Conservation (phyloP, 2,888 invertebrate genomes). For the Leistus spinibarbis region DNA sequence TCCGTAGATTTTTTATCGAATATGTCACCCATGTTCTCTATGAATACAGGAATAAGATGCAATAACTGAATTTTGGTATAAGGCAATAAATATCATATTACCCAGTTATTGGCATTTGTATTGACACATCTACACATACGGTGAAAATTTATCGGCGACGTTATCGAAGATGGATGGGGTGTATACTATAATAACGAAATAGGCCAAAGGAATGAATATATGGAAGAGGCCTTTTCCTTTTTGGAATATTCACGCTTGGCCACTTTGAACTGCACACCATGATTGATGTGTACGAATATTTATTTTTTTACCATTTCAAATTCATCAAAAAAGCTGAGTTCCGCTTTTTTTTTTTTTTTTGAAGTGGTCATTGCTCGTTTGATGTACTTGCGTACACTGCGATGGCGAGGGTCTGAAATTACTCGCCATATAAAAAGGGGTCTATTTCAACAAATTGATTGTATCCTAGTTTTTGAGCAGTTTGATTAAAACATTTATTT, state of each 20-base stretch:
- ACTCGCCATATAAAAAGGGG: background rate
- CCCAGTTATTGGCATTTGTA: background rate
- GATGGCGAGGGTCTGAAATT: background rate
- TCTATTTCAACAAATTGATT: background rate
- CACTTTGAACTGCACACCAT: constrained; percentile 1
- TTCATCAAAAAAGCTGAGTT: background rate
- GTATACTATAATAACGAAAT: background rate
- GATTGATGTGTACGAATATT: constrained; percentile 8
- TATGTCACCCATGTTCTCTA: background rate
- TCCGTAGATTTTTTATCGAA: no score
- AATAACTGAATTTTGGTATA: constrained; percentile 6
- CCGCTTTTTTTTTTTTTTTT: background rate
- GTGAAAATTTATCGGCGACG: background rate
- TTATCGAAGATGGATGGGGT: constrained; percentile 13
- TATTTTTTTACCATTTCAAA: background rate
- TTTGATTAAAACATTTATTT: background rate
- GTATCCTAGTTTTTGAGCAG: background rate
- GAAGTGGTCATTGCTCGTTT: background rate
- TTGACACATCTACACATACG: background rate
- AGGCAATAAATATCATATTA: constrained; percentile 24
- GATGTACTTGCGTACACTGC: background rate
- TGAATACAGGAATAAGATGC: background rate
- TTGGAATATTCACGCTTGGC: constrained; percentile 7
- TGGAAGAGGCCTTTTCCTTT: constrained; percentile 2
- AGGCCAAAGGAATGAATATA: constrained; percentile 1